Conservation (phyloP, 2,888 invertebrate species). For the Archaeoteleia sp. region DNA sequence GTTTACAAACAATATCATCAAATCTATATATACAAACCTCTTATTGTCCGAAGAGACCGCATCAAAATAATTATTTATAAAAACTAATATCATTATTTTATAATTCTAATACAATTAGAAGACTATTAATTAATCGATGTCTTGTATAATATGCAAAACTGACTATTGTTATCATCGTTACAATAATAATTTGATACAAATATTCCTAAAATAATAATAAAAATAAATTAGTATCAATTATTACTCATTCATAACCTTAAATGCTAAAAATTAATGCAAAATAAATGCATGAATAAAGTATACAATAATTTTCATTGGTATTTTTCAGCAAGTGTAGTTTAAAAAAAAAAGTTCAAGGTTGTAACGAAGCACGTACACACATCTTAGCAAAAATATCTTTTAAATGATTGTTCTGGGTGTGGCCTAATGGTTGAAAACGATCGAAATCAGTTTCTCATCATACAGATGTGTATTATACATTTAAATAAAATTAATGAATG, state of each 20-base stretch:
- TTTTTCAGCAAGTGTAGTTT: too few species aligned
- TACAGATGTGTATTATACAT: too few species aligned
- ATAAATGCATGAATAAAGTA: too few species aligned
- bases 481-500: too few species aligned
- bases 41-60: constrained; percentile 2
- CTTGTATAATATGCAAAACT: too few species aligned
- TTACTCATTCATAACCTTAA: too few species aligned
- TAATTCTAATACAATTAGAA: not conserved
- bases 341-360: too few species aligned
- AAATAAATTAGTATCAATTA: not conserved
- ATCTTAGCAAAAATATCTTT: not conserved
- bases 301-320: too few species aligned
- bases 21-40: constrained; percentile 7
- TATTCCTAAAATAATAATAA: not conserved
- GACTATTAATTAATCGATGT: not conserved
- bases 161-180: not conserved
- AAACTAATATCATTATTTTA: not conserved
- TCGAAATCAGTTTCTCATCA: constrained; percentile 1
- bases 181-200: not conserved
- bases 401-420: constrained; percentile 18
- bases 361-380: too few species aligned
- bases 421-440: constrained; percentile 10
- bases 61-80: too few species aligned
- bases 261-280: too few species aligned
- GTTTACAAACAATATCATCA: constrained; percentile 11